A percentile compares a stretch with the other conserved stretches of the same genome.
Evolutionary conservation across 2,113 vertebrate species (phyloP).

Genomic region (Cinclus cinclus): DNA sequence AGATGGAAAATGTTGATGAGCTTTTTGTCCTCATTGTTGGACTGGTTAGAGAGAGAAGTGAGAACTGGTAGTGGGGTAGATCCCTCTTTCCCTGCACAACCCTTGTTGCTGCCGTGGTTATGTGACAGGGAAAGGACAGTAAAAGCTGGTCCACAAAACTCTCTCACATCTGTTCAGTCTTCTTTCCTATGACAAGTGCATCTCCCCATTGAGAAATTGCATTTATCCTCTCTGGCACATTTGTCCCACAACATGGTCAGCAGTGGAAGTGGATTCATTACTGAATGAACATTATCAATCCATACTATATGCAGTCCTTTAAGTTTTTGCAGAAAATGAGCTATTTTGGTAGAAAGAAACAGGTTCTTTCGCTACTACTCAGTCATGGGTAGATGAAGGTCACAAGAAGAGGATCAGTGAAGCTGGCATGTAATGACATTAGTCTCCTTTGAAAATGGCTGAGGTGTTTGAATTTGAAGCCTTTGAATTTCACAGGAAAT

Average conservation of each 20-base stretch:
- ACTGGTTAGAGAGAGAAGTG: background rate
- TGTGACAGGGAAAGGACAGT: background rate
- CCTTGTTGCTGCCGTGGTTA: background rate
- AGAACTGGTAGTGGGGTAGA: accelerated
- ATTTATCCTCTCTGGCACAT: background rate
- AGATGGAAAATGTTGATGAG: background rate
- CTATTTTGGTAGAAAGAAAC: background rate
- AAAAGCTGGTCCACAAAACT: background rate
- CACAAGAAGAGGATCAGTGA: background rate
- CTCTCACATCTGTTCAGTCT: background rate
- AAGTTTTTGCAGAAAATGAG: background rate
- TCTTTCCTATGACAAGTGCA: background rate
- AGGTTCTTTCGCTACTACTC: background rate
- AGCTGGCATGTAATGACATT: background rate
- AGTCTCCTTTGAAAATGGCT: background rate
- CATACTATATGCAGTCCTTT: background rate
- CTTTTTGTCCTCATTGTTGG: background rate
- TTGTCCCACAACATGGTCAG: background rate
- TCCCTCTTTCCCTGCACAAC: background rate
- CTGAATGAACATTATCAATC: background rate
- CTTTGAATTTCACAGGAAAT: slow-evolving; percentile 25
- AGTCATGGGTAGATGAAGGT: background rate
- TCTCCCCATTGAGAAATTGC: background rate
- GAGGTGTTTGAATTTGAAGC: background rate
- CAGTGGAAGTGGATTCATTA: background rate